Percentiles rank a stretch among this genome's conserved stretches.
Conservation (phyloP, 1,140 invertebrate genomes). For the Chymomyza costata region DNA sequence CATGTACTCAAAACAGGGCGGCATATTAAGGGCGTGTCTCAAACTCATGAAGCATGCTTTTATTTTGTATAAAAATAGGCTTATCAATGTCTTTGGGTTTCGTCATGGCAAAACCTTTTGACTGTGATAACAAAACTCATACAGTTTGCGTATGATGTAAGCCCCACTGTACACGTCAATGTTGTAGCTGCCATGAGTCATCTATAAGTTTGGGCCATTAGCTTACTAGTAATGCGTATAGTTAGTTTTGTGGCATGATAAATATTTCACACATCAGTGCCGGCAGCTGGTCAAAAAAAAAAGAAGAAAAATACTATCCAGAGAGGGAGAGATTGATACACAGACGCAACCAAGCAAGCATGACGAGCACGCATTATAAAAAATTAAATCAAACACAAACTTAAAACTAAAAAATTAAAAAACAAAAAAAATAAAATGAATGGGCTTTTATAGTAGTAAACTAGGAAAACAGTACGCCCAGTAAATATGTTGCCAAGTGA, state of each 20-base stretch:
- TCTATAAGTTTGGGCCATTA: too few relatives aligned
- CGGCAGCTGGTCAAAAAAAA: conserved; percentile 26
- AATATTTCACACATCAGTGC: conserved; percentile 48
- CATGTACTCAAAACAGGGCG: too few relatives aligned
- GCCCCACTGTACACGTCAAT: conserved; percentile 39
- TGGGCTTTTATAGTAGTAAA: too few relatives aligned
- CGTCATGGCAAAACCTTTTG: conserved; percentile 38
- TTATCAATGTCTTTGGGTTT: conserved; percentile 12
- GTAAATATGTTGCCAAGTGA: conserved; percentile 20
- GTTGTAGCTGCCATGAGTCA: conserved; percentile 14
- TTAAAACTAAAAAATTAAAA: too few relatives aligned
- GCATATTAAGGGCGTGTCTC: too few relatives aligned
- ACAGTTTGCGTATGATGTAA: conserved; percentile 48
- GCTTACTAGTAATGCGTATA: conserved; percentile 21
- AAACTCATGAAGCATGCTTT: too few relatives aligned
- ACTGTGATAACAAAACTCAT: conserved; percentile 20
- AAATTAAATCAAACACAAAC: too few relatives aligned
- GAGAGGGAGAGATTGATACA: too few relatives aligned
- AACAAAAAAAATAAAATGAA: too few relatives aligned
- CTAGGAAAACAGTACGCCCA: conserved; percentile 33
- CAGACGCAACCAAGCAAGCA: conserved; percentile 42
- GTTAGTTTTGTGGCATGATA: conserved; percentile 1
- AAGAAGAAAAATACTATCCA: too few relatives aligned
- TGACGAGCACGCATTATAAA: conserved; percentile 45
- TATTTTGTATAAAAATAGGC: too few relatives aligned